A percentile compares a stretch with the other conserved stretches of the same genome.
These are phyloP conservation scores for Anguilla marmorata DNA, from an alignment of 2,797 vertebrate genomes.

Conservation along the genomic window DNA sequence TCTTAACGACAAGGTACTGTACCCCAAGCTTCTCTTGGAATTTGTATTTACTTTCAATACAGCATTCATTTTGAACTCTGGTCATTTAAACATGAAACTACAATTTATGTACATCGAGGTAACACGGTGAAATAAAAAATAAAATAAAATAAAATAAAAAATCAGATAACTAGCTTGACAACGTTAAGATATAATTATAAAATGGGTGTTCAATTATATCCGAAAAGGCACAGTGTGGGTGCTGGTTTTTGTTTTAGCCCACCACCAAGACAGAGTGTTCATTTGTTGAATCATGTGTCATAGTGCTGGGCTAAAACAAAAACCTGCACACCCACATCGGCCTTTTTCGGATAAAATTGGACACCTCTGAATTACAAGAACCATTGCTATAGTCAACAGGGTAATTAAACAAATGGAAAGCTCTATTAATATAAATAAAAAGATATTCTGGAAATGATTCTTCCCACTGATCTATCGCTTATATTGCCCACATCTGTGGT, in stretches of 20 bases:
- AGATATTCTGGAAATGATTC: not conserved
- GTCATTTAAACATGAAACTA: not conserved
- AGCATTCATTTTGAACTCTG: not conserved
- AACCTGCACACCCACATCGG: too few relatives aligned
- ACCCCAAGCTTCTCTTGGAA: not conserved
- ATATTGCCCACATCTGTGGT: not conserved
- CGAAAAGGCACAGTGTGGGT: too few relatives aligned
- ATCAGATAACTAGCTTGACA: not conserved
- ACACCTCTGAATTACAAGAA: not conserved
- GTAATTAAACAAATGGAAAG: not conserved
- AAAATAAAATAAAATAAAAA: not conserved
- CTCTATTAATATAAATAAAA: not conserved
- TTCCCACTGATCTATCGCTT: not conserved
- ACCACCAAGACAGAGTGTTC: too few relatives aligned
- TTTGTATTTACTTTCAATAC: not conserved
- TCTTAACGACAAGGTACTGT: not conserved
- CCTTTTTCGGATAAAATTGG: too few relatives aligned
- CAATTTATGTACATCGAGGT: too few relatives aligned
- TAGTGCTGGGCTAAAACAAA: too few relatives aligned
- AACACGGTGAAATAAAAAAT: too few relatives aligned
- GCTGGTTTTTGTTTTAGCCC: too few relatives aligned
- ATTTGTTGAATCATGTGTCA: too few relatives aligned
- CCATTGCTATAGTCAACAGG: not conserved
- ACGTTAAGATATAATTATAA: not conserved
- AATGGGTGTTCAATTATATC: too few relatives aligned